Conservation (phyloP, 2,888 invertebrate species). For the Cordilura impudica region DNA sequence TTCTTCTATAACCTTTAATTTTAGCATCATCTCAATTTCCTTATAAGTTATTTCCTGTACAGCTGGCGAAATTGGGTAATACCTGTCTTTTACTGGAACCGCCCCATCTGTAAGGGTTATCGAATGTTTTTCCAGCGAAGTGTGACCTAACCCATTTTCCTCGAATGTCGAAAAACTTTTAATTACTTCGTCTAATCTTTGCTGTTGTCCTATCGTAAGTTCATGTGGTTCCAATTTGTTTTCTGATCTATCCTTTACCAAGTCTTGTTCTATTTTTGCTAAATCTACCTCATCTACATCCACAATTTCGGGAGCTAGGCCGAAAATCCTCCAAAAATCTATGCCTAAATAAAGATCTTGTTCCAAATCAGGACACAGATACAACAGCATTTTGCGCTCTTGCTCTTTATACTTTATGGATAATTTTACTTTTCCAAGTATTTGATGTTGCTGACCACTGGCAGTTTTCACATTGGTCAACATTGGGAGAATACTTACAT, state of each 20-base stretch:
- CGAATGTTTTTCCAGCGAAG: background rate
- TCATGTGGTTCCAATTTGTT: background rate
- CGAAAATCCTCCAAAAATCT: slow-evolving; percentile 16
- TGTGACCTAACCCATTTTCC: background rate
- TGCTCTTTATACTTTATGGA: background rate
- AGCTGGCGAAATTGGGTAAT: too few species aligned
- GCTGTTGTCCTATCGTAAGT: background rate
- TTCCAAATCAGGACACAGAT: slow-evolving; percentile 26
- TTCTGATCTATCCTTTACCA: background rate
- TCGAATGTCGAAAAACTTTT: slow-evolving; percentile 2
- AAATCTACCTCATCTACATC: slow-evolving; percentile 8
- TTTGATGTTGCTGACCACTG: background rate
- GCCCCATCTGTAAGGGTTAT: background rate
- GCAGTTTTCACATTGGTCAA: slow-evolving; percentile 2
- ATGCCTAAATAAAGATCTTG: slow-evolving; percentile 13
- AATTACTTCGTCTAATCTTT: background rate
- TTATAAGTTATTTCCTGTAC: too few species aligned
- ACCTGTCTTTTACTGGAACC: too few species aligned
- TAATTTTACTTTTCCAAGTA: background rate
- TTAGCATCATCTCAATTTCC: too few species aligned
- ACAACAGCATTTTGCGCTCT: background rate
- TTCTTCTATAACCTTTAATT: too few species aligned
- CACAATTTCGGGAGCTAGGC: background rate
- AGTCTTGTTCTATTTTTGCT: background rate
- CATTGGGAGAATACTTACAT: background rate